Evolutionary conservation across 1,140 invertebrate genomes (phyloP).

Genomic region (Drosophila mojavensis): DNA sequence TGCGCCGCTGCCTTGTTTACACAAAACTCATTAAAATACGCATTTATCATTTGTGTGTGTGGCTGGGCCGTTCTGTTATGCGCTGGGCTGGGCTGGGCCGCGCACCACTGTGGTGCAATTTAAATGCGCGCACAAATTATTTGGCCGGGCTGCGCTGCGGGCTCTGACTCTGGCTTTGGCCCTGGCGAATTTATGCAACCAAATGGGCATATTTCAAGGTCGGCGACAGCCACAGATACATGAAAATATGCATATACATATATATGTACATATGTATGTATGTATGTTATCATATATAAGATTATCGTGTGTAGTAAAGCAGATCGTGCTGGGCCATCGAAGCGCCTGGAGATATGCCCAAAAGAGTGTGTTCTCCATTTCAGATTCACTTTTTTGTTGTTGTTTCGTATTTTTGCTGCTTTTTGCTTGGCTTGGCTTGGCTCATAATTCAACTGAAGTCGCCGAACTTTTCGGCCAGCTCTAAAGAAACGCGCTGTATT

Average conservation of each 20-base stretch:
- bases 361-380: constrained; percentile 73
- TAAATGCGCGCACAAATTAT: constrained; percentile 70
- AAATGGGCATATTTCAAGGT: constrained; percentile 74
- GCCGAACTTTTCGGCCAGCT: constrained; percentile 30
- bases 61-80: constrained; percentile 21
- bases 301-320: constrained; percentile 2
- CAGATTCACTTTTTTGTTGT: constrained; percentile 67
- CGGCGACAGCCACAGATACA: constrained; percentile 43
- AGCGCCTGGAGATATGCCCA: constrained; percentile 45
- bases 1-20: constrained; percentile 74
- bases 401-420: constrained; percentile 2
- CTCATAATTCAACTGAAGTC: constrained; percentile 70
- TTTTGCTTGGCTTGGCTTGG: constrained; percentile 6
- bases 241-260: neutral
- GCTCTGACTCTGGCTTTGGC: constrained; percentile 19
- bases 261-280: neutral
- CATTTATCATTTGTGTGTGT: constrained; percentile 70
- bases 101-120: constrained; percentile 60
- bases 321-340: constrained; percentile 21
- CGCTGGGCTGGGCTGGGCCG: constrained; percentile 37
- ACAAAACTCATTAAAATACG: constrained; percentile 82
- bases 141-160: constrained; percentile 18
- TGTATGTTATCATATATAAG: neutral
- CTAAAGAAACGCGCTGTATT: constrained; percentile 21
- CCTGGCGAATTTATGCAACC: constrained; percentile 67